These are phyloP conservation scores for Papilio protenor DNA, from an alignment of 2,888 invertebrate species.

Conservation along the genomic window DNA sequence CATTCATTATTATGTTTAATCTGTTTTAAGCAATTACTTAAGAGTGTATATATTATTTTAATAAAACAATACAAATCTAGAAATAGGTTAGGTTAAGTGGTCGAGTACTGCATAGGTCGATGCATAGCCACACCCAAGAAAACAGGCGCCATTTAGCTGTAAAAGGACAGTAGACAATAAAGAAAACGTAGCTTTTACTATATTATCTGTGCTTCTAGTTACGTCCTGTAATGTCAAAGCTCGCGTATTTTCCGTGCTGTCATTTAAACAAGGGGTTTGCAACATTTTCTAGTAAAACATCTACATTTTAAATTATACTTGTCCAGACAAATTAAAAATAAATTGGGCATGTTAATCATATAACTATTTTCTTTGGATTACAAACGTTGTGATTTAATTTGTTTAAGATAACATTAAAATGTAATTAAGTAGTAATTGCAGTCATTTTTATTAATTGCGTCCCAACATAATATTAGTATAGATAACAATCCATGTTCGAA, in stretches of 20 bases:
- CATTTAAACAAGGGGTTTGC: neutral
- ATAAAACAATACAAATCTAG: neutral
- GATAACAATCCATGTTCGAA: too few species aligned
- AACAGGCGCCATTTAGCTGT: slow-evolving; percentile 12
- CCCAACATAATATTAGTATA: too few species aligned
- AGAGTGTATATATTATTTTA: too few species aligned
- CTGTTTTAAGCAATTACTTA: too few species aligned
- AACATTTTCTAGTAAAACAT: neutral
- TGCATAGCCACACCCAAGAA: neutral
- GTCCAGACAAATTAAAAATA: too few species aligned
- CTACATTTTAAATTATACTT: neutral
- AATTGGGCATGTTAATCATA: too few species aligned
- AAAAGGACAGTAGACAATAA: slow-evolving; percentile 8
- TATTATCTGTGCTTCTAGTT: slow-evolving; percentile 11
- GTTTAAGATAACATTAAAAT: too few species aligned
- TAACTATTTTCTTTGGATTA: too few species aligned
- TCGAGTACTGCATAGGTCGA: neutral
- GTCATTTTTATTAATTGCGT: too few species aligned
- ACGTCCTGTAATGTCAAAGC: slow-evolving; percentile 10
- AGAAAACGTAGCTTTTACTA: slow-evolving; percentile 1
- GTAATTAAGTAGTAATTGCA: too few species aligned
- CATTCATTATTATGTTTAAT: neutral
- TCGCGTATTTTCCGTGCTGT: neutral
- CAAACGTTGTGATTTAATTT: too few species aligned
- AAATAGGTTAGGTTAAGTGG: neutral